A percentile compares a stretch with the other conserved stretches of the same genome.
phyloP scores from a whole-genome alignment of 23 tunicate species.

The Phallusia fumigata region DNA sequence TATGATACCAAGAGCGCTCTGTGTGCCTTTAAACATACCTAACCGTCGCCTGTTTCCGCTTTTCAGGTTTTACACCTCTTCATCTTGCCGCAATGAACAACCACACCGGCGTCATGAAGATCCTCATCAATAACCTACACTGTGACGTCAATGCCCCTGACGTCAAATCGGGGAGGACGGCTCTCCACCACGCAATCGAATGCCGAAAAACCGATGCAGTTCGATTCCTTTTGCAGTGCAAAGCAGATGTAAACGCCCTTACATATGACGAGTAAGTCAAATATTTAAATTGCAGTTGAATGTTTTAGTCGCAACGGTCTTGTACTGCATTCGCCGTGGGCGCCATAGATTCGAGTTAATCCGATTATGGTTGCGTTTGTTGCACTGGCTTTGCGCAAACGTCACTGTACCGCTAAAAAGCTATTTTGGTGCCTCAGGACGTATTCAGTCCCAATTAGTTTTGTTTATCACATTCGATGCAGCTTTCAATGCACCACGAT shows the following conservation, averaged over 20 bases:
- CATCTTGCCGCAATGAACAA: conserved; percentile 71
- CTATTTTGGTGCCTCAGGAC: no score
- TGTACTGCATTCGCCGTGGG: background rate
- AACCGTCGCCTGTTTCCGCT: conserved; percentile 9
- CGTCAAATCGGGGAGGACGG: conserved; percentile 75
- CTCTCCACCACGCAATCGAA: conserved; percentile 86
- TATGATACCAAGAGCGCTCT: no score
- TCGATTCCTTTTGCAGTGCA: conserved; percentile 26
- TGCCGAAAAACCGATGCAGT: conserved; percentile 26
- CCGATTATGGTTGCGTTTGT: background rate
- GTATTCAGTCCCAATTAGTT: no score
- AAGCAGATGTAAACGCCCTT: conserved; percentile 58
- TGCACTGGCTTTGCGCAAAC: background rate
- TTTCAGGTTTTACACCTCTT: conserved; percentile 59
- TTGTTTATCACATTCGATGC: background rate
- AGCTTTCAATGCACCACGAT: background rate
- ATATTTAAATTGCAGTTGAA: background rate
- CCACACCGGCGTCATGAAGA: conserved; percentile 29
- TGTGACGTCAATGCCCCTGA: conserved; percentile 53
- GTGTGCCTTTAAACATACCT: background rate
- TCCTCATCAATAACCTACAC: conserved; percentile 28
- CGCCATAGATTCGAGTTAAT: background rate
- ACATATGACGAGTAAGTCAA: conserved; percentile 76
- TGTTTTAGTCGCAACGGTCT: background rate
- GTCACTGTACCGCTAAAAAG: background rate